phyloP scores from a whole-genome alignment of 2,888 invertebrate species.

The Blastobasis lacticolella region DNA sequence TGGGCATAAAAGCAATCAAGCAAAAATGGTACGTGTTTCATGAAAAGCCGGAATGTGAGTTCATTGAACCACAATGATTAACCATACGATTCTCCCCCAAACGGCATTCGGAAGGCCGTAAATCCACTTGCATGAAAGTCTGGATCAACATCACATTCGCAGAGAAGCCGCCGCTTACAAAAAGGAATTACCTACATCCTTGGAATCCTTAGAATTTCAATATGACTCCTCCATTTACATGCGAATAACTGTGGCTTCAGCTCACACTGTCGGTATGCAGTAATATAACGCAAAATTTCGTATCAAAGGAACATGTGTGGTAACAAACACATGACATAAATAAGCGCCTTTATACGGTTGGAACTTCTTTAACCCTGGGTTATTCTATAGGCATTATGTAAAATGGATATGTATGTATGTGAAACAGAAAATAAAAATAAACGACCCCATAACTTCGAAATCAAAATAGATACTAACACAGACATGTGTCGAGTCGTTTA shows the following conservation, averaged over 20 bases:
- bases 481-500: too few species aligned
- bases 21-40: background rate
- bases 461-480: too few species aligned
- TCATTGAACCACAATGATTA: background rate
- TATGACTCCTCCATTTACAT: constrained; percentile 60
- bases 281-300: too few species aligned
- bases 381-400: too few species aligned
- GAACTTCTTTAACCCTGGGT: too few species aligned
- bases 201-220: constrained; percentile 61
- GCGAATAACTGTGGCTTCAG: constrained; percentile 32
- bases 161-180: constrained; percentile 27
- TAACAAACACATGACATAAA: background rate
- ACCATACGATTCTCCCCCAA: background rate
- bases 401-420: too few species aligned
- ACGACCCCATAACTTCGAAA: too few species aligned
- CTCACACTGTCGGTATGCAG: constrained; percentile 18
- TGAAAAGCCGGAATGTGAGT: background rate
- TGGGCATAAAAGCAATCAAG: background rate
- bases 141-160: constrained; percentile 25
- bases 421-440: too few species aligned
- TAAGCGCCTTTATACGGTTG: background rate
- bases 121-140: constrained; percentile 11
- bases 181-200: constrained; percentile 50
- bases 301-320: constrained; percentile 10
- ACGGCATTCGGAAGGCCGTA: constrained; percentile 1